Base-by-base conservation (phyloP, 1,140 invertebrate genomes). In the Fopius arisanus region DNA sequence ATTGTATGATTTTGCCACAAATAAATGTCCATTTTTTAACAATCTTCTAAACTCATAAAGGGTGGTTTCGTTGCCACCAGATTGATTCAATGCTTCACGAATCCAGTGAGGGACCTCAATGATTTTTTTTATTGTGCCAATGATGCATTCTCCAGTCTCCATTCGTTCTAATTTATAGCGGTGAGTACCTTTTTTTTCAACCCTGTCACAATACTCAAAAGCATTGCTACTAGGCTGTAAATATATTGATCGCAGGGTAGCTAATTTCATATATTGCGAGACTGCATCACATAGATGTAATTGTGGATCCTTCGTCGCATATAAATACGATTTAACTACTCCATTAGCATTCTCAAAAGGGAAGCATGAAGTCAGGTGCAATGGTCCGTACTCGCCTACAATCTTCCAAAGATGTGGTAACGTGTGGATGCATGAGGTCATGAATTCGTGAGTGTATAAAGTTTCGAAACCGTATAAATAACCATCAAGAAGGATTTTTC, bases 301-400 rank as follows among this genome's bases (percentile, higher is more conserved):
- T 12, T 67, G 59, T 3, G 66, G 19, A 40, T 59, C 37, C 37
- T 41, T 67, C 19, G 62, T 72, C 0, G 54, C 71, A 33, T 72
- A 62, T 4, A 66, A 12, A 16, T 65, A 67, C 9, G 21, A 70
- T 62, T 71, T 74, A 16, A 77, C 33, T 12, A 74, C 43, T 0
- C 73, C 73, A 59, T 77, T 77, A 7, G 69, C 9, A 48, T 77
- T 75, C 43, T 77, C 66, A 37, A 70, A 77, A 7, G 70, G 12
- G 26, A 75, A 77, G 54, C 71, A 75, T 12, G 75, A 77, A 1
- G 69, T 71, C n/a, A 70, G 37, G 51, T 48, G 73, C 12, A 74
- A 54, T 29, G 75, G 68, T 59, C 75, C 72, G 31, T 74, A 68
- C 1, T 41, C 33, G 0, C 29, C 67, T 2, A 68, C 72, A 37